Evolutionary conservation across 1,140 invertebrate species (phyloP).

Genomic region (Elymnias hypermnestra): DNA sequence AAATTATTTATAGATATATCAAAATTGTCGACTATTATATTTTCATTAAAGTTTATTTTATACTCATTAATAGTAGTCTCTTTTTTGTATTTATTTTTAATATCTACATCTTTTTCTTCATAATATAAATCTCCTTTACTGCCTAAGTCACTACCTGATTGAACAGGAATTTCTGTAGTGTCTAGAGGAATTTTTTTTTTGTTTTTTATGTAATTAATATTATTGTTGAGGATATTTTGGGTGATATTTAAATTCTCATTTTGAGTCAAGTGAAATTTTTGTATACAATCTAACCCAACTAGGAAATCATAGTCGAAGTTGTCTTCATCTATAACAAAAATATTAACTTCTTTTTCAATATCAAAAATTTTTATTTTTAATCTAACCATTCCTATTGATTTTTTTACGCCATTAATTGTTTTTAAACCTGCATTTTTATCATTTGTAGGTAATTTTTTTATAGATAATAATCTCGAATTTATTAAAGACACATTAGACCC

Average conservation of each 20-base stretch:
- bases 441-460: background rate
- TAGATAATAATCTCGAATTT: conserved; percentile 10
- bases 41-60: conserved; percentile 11
- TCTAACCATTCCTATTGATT: conserved; percentile 26
- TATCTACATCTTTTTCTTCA: conserved; percentile 1
- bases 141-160: too few species aligned
- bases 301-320: conserved; percentile 14
- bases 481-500: conserved; percentile 18
- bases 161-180: conserved; percentile 1
- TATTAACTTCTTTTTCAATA: conserved; percentile 23
- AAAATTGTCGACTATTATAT: background rate
- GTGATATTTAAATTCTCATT: conserved; percentile 12
- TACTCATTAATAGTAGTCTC: background rate
- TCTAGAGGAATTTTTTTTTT: background rate
- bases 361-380: conserved; percentile 34
- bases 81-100: background rate
- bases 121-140: background rate
- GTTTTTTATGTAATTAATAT: background rate
- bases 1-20: background rate
- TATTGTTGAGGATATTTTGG: background rate
- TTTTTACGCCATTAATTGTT: conserved; percentile 31
- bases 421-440: conserved; percentile 11
- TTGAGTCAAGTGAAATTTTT: conserved; percentile 12
- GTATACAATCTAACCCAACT: conserved; percentile 7
- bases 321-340: conserved; percentile 13